Evolutionary conservation across 1,140 invertebrate species (phyloP), one percentile per base, ranked within the genome.

Genomic region (Drosophila nannoptera): DNA sequence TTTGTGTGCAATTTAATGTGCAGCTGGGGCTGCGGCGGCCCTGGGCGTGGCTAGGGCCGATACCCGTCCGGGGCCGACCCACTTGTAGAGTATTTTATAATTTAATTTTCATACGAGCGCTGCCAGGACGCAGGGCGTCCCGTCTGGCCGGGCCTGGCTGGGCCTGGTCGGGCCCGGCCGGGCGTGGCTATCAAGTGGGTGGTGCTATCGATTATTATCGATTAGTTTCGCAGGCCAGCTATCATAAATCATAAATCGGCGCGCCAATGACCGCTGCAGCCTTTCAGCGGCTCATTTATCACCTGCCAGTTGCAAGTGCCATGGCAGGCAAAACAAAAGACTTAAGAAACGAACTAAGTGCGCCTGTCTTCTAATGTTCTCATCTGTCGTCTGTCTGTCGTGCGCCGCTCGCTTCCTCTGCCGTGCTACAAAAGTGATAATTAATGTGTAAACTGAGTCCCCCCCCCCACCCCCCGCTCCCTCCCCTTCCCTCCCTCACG

Each of bases 61-160:
- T 53, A 31, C 48, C 16, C 31, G 43, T 33, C 14, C n/a, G 60
- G 65, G 65, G 52, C 76, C 80, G 76, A 78, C 76, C 80, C 69
- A 74, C 73, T 86, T 80, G 80, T 84, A 86, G 80, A 73, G 81
- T 66, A 84, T 84, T 84, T 84, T 84, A 84, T 84, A 84, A 84
- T 84, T 84, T 84, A 84, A 84, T 84, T 84, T 86, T 84, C 80
- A 84, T 84, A 74, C 52, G 52, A 59, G 67, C 54, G 64, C 53
- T 38, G 46, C 43, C 50, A 70, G 46, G 40, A 43, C 33, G 36
- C 36, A 9, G 8, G 8, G 36, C 36, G 8, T 38, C 36, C n/a
- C 40, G 52, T 38, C 62, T 43, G 61, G 52, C 72, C 69, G 72
- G 22, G 22, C 22, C 22, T 22, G 22, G 22, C 22, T 75, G 78